Evolutionary conservation across 2,113 vertebrate species (phyloP).

Genomic region (Apaloderma vittatum): DNA sequence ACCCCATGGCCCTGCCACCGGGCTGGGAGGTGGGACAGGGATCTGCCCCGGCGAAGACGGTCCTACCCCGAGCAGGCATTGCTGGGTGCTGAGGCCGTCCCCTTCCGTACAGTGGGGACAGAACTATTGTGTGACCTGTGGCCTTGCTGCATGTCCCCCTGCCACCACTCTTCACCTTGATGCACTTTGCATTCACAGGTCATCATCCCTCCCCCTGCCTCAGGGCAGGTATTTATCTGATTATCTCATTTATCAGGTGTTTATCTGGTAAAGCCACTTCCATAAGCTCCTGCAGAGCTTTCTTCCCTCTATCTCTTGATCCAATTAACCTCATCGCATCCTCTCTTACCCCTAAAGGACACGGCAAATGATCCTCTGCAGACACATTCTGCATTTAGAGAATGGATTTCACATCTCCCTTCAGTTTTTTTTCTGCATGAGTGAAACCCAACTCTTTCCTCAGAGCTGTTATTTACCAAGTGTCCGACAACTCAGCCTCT

Average conservation of each 20-base stretch:
- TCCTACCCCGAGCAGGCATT: accelerated
- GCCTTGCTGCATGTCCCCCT: not conserved
- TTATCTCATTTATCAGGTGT: not conserved
- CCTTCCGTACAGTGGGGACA: accelerated
- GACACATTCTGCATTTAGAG: not conserved
- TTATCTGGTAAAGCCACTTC: slow-evolving; percentile 14
- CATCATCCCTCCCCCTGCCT: not conserved
- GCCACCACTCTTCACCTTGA: not conserved
- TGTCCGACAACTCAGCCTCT: not conserved
- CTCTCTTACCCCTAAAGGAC: not conserved
- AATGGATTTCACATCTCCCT: not conserved
- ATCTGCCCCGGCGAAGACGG: not conserved
- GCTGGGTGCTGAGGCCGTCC: not conserved
- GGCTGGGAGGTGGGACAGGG: not conserved
- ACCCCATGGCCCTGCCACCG: accelerated
- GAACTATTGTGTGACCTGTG: accelerated
- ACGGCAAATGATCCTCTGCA: not conserved
- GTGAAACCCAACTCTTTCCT: not conserved
- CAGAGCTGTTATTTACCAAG: not conserved
- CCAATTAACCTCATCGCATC: slow-evolving; percentile 4
- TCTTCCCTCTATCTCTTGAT: not conserved
- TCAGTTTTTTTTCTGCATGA: not conserved
- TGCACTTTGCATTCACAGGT: not conserved
- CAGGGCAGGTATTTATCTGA: not conserved
- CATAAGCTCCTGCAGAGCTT: slow-evolving; percentile 14